Evolutionary conservation across 2,888 invertebrate genomes (phyloP), one percentile per base, ranked within the genome.

Genomic region (Ramazzottius varieornatus): DNA sequence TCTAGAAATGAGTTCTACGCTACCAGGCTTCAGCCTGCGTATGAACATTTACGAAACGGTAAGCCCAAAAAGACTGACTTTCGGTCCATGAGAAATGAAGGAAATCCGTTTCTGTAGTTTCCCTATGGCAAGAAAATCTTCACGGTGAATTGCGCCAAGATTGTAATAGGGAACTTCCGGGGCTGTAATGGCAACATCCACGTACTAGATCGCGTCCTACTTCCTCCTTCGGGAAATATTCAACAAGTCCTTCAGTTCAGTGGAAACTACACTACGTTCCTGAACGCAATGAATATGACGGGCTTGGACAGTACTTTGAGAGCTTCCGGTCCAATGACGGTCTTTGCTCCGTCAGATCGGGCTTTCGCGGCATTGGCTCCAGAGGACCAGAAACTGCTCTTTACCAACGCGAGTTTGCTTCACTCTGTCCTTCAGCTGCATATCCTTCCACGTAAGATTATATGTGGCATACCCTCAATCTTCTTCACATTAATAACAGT

Each of bases 1-100:
- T 24, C 29, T 54, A 24, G 54, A n/a, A 54, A 54, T 54, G 54
- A 16, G 24, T 4, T n/a, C 54, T 8, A 24, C 54, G 4, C 24
- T 54, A 4, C 16, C 8, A 16, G 54, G 54, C 13, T 16, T 16
- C 20, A n/a, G 4, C 8, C 54, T 54, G 54, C 54, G 54, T 4
- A 54, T 54, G 54, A 54, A 54, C 29, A 29, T 54, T 54, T 54
- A 54, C 54, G 54, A 54, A 54, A 29, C 54, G 54, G 54, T 54
- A 54, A 54, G 24, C 8, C 8, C 20, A 13, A 20, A 13, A 40
- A 40, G 20, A 40, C n/a, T n/a, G n/a, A n/a, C n/a, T n/a, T n/a
- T n/a, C n/a, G n/a, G n/a, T n/a, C n/a, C n/a, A n/a, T n/a, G n/a
- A n/a, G n/a, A n/a, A n/a, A n/a, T n/a, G n/a, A n/a, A n/a, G n/a